Conservation (phyloP, 2,888 invertebrate genomes). For the Lydus trimaculatus region DNA sequence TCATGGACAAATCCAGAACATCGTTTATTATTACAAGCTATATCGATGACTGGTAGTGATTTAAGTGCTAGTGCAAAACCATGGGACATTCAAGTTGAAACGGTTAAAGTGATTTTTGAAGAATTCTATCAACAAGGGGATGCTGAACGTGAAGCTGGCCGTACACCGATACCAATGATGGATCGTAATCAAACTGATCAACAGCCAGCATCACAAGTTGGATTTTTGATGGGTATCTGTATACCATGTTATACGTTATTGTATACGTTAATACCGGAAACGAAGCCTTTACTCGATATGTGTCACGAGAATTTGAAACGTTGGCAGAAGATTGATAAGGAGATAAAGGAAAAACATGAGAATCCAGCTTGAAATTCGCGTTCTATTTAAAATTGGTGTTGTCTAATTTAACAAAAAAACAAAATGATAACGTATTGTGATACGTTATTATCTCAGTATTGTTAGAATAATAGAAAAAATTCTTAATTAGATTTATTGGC, state of each 20-base stretch:
- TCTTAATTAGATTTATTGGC: neutral
- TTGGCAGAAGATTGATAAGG: conserved; percentile 64
- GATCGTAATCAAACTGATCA: conserved; percentile 72
- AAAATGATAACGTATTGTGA: neutral
- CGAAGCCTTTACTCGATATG: conserved; percentile 73
- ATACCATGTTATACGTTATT: conserved; percentile 80
- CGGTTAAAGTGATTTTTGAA: conserved; percentile 81
- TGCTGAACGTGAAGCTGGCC: conserved; percentile 58
- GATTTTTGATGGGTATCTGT: conserved; percentile 82
- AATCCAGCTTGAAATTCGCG: neutral
- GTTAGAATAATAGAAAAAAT: neutral
- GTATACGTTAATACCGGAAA: conserved; percentile 72
- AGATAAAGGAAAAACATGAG: conserved; percentile 36
- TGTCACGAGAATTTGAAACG: conserved; percentile 68
- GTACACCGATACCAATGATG: conserved; percentile 77
- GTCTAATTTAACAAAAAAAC: neutral
- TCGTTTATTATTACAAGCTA: conserved; percentile 74
- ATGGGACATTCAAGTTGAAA: conserved; percentile 81
- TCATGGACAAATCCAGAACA: conserved; percentile 73
- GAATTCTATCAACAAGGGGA: conserved; percentile 79
- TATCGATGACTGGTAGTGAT: conserved; percentile 86
- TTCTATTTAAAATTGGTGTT: neutral
- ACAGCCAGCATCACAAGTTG: conserved; percentile 81
- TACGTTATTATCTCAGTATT: neutral
- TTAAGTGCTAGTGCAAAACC: conserved; percentile 85